Percentiles rank a stretch among this genome's conserved stretches.
These are phyloP conservation scores for Neogobius melanostomus DNA, from an alignment of 2,113 vertebrate species.

Conservation along the genomic window DNA sequence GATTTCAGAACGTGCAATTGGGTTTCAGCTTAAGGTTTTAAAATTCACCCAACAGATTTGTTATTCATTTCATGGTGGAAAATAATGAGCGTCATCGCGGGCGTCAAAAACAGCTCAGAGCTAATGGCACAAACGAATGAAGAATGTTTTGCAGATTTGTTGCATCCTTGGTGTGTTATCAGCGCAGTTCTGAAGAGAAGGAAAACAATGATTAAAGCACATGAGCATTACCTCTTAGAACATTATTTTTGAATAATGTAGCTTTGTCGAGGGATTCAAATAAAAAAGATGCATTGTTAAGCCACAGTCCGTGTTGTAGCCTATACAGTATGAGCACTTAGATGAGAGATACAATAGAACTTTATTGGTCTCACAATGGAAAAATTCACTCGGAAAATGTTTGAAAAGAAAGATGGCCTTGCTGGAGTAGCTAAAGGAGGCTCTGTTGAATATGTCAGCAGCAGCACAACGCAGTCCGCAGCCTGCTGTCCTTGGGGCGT, in stretches of 20 bases:
- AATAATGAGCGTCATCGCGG: constrained; percentile 42
- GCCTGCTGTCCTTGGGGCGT: constrained; percentile 37
- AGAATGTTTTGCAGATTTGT: constrained; percentile 4
- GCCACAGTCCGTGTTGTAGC: constrained; percentile 9
- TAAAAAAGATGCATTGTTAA: constrained; percentile 31
- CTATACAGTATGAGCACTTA: constrained; percentile 20
- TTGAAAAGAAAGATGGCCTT: constrained; percentile 55
- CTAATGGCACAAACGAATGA: constrained; percentile 25
- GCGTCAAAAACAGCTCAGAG: constrained; percentile 23
- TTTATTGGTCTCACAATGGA: too few species aligned
- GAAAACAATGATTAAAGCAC: not conserved
- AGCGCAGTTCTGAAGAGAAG: constrained; percentile 2
- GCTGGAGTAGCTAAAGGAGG: constrained; percentile 20
- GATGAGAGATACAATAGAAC: too few species aligned
- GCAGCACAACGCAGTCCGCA: constrained; percentile 26
- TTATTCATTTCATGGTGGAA: constrained; percentile 21
- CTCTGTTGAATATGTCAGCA: constrained; percentile 37
- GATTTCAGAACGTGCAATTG: constrained; percentile 14
- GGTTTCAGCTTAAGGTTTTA: constrained; percentile 15
- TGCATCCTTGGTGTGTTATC: constrained; percentile 19
- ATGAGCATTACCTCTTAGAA: constrained; percentile 5
- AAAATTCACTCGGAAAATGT: constrained; percentile 3
- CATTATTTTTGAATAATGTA: not conserved
- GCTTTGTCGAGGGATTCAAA: constrained; percentile 29
- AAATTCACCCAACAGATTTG: constrained; percentile 26